Evolutionary conservation across 2,888 invertebrate genomes (phyloP).

Genomic region (Ornithoptera priamus): DNA sequence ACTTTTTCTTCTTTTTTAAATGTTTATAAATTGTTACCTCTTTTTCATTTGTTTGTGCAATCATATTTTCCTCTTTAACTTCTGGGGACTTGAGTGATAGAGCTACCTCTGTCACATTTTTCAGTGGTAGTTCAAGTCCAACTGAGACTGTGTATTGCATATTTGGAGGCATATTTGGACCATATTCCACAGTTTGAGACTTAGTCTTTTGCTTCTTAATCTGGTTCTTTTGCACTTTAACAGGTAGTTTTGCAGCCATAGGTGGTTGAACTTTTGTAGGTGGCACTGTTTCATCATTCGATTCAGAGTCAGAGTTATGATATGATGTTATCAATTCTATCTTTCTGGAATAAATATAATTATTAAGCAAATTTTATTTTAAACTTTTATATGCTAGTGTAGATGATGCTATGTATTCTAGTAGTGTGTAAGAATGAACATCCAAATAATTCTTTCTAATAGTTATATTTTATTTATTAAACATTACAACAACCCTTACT

Average conservation of each 20-base stretch:
- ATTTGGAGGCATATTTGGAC: constrained; percentile 60
- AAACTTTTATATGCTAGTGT: too few relatives aligned
- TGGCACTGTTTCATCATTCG: constrained; percentile 68
- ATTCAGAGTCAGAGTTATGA: constrained; percentile 77
- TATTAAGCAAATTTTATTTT: neutral
- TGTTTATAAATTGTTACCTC: constrained; percentile 42
- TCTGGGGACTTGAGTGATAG: constrained; percentile 40
- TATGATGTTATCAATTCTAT: constrained; percentile 81
- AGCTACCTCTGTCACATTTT: constrained; percentile 10
- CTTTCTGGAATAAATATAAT: constrained; percentile 56
- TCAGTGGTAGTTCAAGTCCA: constrained; percentile 65
- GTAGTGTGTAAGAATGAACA: too few relatives aligned
- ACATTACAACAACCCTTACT: too few relatives aligned
- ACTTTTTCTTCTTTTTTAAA: too few relatives aligned
- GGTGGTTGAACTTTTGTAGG: constrained; percentile 40
- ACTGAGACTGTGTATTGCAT: constrained; percentile 61
- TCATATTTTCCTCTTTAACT: constrained; percentile 35
- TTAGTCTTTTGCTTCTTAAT: constrained; percentile 58
- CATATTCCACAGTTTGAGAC: constrained; percentile 48
- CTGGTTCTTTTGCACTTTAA: constrained; percentile 36
- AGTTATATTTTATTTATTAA: too few relatives aligned
- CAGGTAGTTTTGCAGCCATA: constrained; percentile 36
- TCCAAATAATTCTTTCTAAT: too few relatives aligned
- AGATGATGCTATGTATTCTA: too few relatives aligned
- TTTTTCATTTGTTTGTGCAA: constrained; percentile 30